phyloP scores from a whole-genome alignment of 1,140 invertebrate species.

The Riptortus pedestris region DNA sequence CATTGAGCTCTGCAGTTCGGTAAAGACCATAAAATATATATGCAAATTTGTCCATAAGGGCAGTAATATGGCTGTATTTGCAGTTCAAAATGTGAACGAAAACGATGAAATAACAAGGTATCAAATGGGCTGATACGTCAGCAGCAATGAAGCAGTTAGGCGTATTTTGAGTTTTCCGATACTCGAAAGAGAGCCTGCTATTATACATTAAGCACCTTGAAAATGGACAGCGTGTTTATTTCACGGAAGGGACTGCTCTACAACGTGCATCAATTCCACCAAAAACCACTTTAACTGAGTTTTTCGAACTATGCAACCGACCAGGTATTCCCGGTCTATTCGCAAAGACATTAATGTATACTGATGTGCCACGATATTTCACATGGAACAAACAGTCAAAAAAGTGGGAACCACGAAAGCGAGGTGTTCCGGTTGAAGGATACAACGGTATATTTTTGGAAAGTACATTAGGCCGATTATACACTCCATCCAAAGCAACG shows the following conservation, averaged over 20 bases:
- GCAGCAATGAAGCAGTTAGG: conserved; percentile 36
- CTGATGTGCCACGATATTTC: conserved; percentile 27
- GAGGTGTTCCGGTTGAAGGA: conserved; percentile 22
- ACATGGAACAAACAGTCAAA: conserved; percentile 21
- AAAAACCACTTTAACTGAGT: conserved; percentile 24
- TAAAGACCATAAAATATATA: conserved; percentile 36
- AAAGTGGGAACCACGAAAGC: conserved; percentile 24
- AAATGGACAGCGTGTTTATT: conserved; percentile 33
- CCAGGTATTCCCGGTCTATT: background rate
- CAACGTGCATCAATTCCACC: conserved; percentile 14
- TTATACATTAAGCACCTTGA: conserved; percentile 36
- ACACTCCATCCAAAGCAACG: conserved; percentile 38
- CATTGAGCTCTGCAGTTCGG: conserved; percentile 7
- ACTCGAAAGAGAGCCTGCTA: conserved; percentile 35
- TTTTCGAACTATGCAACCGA: conserved; percentile 8
- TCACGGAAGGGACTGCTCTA: conserved; percentile 24
- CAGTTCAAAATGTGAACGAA: conserved; percentile 18
- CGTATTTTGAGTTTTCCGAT: conserved; percentile 36
- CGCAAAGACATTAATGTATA: conserved; percentile 18
- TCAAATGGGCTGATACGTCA: conserved; percentile 36
- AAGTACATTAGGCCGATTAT: conserved; percentile 34
- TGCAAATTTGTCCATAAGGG: conserved; percentile 40
- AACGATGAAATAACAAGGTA: conserved; percentile 37
- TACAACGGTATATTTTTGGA: background rate
- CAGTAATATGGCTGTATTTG: conserved; percentile 29